Percentiles rank a stretch among this genome's conserved stretches.
phyloP scores from a whole-genome alignment of 2,113 vertebrate genomes.

The Leucopternis melanops region DNA sequence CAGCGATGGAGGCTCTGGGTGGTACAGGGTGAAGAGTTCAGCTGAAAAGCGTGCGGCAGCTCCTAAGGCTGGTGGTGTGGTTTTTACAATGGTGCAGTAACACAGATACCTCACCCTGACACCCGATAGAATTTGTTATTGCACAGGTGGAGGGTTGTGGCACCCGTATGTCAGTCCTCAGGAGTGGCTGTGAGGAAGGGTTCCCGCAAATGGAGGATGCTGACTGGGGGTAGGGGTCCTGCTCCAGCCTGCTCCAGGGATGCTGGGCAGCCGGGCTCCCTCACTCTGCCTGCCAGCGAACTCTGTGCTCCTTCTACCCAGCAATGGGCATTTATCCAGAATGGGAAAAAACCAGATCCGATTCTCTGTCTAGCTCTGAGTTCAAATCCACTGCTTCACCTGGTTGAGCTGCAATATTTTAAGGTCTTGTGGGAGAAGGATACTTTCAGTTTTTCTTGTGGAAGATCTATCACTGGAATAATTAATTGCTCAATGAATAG shows the following conservation, averaged over 20 bases:
- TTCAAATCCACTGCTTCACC: background rate
- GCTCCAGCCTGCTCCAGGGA: background rate
- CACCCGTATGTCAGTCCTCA: background rate
- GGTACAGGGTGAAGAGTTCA: background rate
- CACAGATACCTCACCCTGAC: background rate
- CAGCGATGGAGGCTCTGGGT: background rate
- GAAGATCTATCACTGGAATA: background rate
- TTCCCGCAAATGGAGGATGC: background rate
- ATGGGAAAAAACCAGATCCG: background rate
- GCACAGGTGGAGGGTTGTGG: background rate
- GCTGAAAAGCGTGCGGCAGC: background rate
- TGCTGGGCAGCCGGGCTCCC: background rate
- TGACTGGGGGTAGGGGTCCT: background rate
- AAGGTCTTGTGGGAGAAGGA: background rate
- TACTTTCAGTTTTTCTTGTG: background rate
- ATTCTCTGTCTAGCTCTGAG: background rate
- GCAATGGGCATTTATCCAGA: background rate
- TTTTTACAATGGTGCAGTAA: background rate
- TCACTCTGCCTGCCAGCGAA: background rate
- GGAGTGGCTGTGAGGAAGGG: background rate
- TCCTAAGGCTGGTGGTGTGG: background rate
- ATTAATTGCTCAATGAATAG: background rate
- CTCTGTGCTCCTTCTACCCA: background rate
- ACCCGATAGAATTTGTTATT: background rate
- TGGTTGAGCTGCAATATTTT: background rate